Conservation (phyloP, 1,140 invertebrate genomes). For the Psilanteris sp. region DNA sequence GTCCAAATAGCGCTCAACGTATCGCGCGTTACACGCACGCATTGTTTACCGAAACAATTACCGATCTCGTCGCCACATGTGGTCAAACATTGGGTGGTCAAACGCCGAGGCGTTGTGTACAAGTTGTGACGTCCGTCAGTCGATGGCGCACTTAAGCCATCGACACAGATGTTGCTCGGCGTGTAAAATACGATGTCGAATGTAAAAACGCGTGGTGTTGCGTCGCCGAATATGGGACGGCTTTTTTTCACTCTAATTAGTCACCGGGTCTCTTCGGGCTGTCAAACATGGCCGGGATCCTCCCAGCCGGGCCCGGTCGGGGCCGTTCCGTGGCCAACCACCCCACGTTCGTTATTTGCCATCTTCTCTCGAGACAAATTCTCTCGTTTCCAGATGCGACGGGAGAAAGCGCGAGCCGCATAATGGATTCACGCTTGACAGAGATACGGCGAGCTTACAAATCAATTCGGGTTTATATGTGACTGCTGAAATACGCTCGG, state of each 20-base stretch:
- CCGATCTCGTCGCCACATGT: neutral
- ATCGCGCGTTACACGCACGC: no score
- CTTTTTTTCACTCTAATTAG: slow-evolving; percentile 79
- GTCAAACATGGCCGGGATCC: slow-evolving; percentile 76
- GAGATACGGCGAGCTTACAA: slow-evolving; percentile 63
- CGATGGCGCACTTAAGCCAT: slow-evolving; percentile 29
- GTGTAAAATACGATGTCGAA: slow-evolving; percentile 32
- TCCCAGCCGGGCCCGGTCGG: slow-evolving; percentile 44
- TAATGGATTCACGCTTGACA: slow-evolving; percentile 65
- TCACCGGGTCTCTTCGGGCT: slow-evolving; percentile 74
- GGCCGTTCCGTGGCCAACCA: slow-evolving; percentile 41
- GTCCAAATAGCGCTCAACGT: no score
- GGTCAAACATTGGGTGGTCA: slow-evolving; percentile 46
- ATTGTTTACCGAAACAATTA: slow-evolving; percentile 16
- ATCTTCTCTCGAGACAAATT: slow-evolving; percentile 65
- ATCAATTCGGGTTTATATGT: slow-evolving; percentile 57
- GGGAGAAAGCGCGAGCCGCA: slow-evolving; percentile 16
- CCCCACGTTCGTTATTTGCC: slow-evolving; percentile 62
- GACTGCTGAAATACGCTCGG: slow-evolving; percentile 56
- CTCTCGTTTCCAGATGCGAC: slow-evolving; percentile 55
- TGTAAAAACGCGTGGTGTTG: slow-evolving; percentile 47
- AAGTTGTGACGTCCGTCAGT: slow-evolving; percentile 42
- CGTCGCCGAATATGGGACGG: slow-evolving; percentile 58
- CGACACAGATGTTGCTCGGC: slow-evolving; percentile 47
- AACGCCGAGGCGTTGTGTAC: slow-evolving; percentile 8